Conservation (phyloP, 2,113 vertebrate genomes). For the Eolophus roseicapilla region DNA sequence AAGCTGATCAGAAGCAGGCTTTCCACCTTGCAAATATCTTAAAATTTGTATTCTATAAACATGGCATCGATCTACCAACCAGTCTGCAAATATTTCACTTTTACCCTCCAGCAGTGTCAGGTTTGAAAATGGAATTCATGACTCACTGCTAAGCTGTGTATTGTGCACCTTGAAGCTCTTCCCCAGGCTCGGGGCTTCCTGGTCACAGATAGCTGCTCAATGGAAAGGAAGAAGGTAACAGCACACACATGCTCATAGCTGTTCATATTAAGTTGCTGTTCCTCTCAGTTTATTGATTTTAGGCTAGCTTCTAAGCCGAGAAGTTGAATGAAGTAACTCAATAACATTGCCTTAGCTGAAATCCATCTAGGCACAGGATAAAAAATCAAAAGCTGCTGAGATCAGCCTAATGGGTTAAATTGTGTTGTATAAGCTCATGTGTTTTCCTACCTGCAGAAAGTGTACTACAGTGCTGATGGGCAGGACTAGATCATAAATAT, state of each 20-base stretch:
- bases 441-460: neutral
- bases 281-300: neutral
- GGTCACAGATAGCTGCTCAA: neutral
- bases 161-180: neutral
- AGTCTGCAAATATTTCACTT: neutral
- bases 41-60: neutral
- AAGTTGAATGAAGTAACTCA: neutral
- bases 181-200: neutral
- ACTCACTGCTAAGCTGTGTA: neutral
- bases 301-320: neutral
- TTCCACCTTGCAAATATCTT: neutral
- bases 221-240: neutral
- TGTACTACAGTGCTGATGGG: neutral
- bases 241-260: accelerated
- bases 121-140: neutral
- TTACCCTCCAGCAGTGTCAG: neutral
- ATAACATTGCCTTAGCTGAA: neutral
- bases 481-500: neutral
- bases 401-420: neutral
- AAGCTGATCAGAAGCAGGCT: neutral
- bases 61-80: neutral
- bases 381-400: neutral
- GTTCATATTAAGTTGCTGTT: neutral
- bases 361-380: neutral
- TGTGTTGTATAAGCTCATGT: neutral